These are phyloP conservation scores for Thaumetopoea pityocampa DNA, from an alignment of 1,140 invertebrate genomes.

Conservation along the genomic window DNA sequence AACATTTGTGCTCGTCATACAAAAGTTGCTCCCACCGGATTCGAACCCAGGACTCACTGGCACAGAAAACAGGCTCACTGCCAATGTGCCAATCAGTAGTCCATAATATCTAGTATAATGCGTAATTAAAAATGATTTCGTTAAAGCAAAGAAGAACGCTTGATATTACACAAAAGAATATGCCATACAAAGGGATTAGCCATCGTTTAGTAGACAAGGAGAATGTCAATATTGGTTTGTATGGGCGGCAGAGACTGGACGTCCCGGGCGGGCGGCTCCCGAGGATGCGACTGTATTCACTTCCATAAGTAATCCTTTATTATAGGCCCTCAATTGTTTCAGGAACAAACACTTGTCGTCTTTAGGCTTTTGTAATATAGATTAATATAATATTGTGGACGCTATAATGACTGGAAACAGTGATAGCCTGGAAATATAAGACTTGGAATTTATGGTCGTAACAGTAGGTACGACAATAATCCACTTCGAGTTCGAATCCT, in stretches of 20 bases:
- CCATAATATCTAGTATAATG: too few species aligned
- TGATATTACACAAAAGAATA: conserved; percentile 45
- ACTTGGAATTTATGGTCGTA: too few species aligned
- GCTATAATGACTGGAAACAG: not conserved
- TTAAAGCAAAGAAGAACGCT: conserved; percentile 10
- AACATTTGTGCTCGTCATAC: too few species aligned
- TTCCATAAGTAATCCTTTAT: conserved; percentile 25
- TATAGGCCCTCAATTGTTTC: conserved; percentile 35
- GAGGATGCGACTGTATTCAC: conserved; percentile 41
- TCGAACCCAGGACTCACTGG: too few species aligned
- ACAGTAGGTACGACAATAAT: too few species aligned
- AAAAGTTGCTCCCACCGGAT: too few species aligned
- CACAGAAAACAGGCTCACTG: too few species aligned
- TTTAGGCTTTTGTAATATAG: conserved; percentile 12
- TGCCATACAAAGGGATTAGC: conserved; percentile 58
- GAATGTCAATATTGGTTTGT: conserved; percentile 65
- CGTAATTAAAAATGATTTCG: too few species aligned
- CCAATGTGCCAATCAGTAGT: too few species aligned
- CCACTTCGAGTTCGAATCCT: too few species aligned
- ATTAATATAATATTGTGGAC: not conserved
- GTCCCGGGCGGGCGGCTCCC: conserved; percentile 42
- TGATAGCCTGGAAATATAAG: not conserved
- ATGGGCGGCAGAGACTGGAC: conserved; percentile 48
- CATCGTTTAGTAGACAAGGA: conserved; percentile 56
- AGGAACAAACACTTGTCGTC: conserved; percentile 34